A percentile compares a stretch with the other conserved stretches of the same genome.
Conservation (phyloP, 2,113 vertebrate genomes). For the Zosterops japonicus region DNA sequence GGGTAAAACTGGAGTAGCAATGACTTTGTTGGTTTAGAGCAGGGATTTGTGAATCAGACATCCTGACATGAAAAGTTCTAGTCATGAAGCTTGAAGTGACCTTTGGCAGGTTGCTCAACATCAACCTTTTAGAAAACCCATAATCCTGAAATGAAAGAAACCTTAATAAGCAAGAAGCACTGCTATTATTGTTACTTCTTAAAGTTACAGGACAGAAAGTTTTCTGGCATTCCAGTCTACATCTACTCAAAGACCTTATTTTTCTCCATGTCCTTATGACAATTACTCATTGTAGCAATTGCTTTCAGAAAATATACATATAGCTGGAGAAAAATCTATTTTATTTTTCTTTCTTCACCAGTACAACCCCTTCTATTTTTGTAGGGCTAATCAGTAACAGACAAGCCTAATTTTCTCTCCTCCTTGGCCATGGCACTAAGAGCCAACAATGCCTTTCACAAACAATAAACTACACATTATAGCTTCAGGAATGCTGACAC, state of each 20-base stretch:
- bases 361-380: slow-evolving; percentile 5
- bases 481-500: slow-evolving; percentile 38
- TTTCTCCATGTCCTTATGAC: neutral
- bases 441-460: neutral
- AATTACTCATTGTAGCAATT: neutral
- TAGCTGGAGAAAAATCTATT: slow-evolving; percentile 21
- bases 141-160: slow-evolving; percentile 42
- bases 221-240: neutral
- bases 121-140: slow-evolving; percentile 12
- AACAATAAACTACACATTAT: neutral
- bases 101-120: neutral
- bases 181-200: slow-evolving; percentile 14
- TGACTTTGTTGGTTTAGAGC: neutral
- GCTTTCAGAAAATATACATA: neutral
- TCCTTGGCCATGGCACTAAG: neutral
- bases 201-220: neutral
- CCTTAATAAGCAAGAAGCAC: neutral
- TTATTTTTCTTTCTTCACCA: neutral
- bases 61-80: neutral
- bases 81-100: neutral
- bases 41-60: slow-evolving; percentile 20
- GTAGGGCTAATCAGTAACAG: slow-evolving; percentile 37
- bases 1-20: neutral
- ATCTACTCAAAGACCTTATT: neutral
- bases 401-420: neutral